Percentiles rank a stretch among this genome's conserved stretches.
These are phyloP conservation scores for Urechis unicinctus DNA, from an alignment of 2,888 invertebrate species.

Conservation along the genomic window DNA sequence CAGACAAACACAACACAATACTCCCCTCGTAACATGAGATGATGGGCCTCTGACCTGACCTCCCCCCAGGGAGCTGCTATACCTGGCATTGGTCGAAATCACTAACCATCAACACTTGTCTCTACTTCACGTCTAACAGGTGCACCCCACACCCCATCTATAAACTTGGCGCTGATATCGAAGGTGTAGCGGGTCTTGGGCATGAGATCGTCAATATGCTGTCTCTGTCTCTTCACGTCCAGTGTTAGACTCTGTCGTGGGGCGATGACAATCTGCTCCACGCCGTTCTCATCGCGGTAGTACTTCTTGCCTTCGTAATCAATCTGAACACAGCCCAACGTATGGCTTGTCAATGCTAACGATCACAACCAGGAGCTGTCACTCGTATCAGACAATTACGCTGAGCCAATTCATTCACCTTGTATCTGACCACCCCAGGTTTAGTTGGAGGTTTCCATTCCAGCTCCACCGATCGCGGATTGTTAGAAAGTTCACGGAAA, in stretches of 20 bases:
- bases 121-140: slow-evolving; percentile 30
- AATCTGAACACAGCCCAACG: too few species aligned
- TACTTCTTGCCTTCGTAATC: slow-evolving; percentile 34
- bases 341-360: too few species aligned
- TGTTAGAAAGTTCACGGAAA: too few species aligned
- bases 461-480: slow-evolving; percentile 28
- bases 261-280: slow-evolving; percentile 21
- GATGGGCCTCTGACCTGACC: too few species aligned
- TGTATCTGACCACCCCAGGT: slow-evolving; percentile 31
- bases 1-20: too few species aligned
- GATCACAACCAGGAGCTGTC: background rate
- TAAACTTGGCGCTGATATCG: slow-evolving; percentile 43
- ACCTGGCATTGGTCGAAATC: too few species aligned
- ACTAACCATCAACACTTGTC: slow-evolving; percentile 27
- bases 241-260: slow-evolving; percentile 18
- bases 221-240: slow-evolving; percentile 26
- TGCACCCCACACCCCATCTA: slow-evolving; percentile 32
- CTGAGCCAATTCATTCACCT: slow-evolving; percentile 24
- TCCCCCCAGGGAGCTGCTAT: too few species aligned
- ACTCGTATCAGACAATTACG: background rate
- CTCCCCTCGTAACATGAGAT: too few species aligned
- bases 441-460: slow-evolving; percentile 43
- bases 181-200: slow-evolving; percentile 45
- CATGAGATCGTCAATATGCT: slow-evolving; percentile 31
- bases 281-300: slow-evolving; percentile 28